Percentiles rank a stretch among this genome's conserved stretches.
phyloP scores from a whole-genome alignment of 2,888 invertebrate species.

The Cryptocephalus primarius region DNA sequence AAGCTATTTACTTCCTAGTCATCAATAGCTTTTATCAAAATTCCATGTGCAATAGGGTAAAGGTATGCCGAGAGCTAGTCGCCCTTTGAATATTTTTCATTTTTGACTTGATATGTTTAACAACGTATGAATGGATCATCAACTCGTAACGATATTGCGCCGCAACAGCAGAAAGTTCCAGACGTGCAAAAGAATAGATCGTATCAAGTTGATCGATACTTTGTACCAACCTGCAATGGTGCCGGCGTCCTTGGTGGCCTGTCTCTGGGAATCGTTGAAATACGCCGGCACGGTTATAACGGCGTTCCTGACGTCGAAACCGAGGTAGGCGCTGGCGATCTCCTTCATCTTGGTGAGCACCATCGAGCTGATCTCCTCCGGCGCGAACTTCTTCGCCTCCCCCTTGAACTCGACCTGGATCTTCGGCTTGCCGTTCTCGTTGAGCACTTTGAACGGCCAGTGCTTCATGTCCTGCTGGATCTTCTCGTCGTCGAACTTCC shows the following conservation, averaged over 20 bases:
- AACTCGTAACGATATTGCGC: too few species aligned
- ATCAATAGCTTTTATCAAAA: too few species aligned
- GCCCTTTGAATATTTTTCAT: too few species aligned
- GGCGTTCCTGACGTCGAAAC: conserved; percentile 45
- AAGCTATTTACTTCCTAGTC: too few species aligned
- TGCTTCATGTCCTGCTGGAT: conserved; percentile 73
- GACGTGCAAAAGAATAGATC: too few species aligned
- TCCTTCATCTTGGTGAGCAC: conserved; percentile 37
- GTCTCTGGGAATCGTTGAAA: conserved; percentile 56
- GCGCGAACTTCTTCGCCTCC: conserved; percentile 50
- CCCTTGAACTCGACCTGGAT: conserved; percentile 54
- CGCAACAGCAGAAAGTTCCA: too few species aligned
- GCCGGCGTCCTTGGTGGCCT: conserved; percentile 74
- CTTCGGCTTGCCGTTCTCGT: conserved; percentile 49
- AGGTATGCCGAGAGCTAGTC: too few species aligned
- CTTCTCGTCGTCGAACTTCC: conserved; percentile 62
- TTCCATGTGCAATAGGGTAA: too few species aligned
- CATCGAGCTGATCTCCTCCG: conserved; percentile 62
- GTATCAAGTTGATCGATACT: conserved; percentile 7
- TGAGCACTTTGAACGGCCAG: conserved; percentile 70
- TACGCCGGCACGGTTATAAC: conserved; percentile 21
- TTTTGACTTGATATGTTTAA: too few species aligned
- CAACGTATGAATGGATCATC: too few species aligned
- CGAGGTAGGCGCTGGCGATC: conserved; percentile 37
- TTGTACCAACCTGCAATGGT: conserved; percentile 26